These are phyloP conservation scores for Ernsta delagoae DNA, from an alignment of 2,888 invertebrate genomes.

Conservation along the genomic window DNA sequence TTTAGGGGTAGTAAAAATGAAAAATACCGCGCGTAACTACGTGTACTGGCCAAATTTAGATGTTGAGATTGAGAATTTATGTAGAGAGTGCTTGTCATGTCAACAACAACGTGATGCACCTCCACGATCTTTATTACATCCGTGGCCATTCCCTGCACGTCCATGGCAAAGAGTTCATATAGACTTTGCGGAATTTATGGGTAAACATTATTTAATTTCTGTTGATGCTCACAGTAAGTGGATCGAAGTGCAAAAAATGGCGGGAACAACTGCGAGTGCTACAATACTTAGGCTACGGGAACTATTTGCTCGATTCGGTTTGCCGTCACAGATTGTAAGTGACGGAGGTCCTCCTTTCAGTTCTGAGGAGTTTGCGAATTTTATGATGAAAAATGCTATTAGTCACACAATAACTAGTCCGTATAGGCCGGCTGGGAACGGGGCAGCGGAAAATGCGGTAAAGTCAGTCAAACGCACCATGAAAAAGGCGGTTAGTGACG, in stretches of 20 bases:
- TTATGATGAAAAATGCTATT: constrained; percentile 38
- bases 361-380: constrained; percentile 40
- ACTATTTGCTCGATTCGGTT: constrained; percentile 44
- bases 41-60: constrained; percentile 46
- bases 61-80: constrained; percentile 40
- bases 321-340: constrained; percentile 44
- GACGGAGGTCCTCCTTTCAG: constrained; percentile 48
- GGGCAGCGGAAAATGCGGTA: constrained; percentile 36
- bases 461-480: constrained; percentile 32
- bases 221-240: constrained; percentile 45
- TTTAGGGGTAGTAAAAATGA: constrained; percentile 44
- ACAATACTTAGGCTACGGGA: constrained; percentile 38
- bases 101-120: constrained; percentile 42
- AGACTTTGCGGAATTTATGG: constrained; percentile 40
- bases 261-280: constrained; percentile 29
- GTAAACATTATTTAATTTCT: constrained; percentile 43
- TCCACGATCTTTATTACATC: constrained; percentile 40
- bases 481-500: constrained; percentile 31
- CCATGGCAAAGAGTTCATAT: constrained; percentile 44
- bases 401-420: constrained; percentile 33
- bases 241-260: constrained; percentile 44
- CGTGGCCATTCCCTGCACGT: constrained; percentile 41
- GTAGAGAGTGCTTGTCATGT: constrained; percentile 43
- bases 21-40: constrained; percentile 42
- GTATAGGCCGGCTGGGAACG: constrained; percentile 43